Percentiles rank a stretch among this genome's conserved stretches.
Evolutionary conservation across 1,140 invertebrate genomes (phyloP).

Genomic region (Halictus rubicundus): DNA sequence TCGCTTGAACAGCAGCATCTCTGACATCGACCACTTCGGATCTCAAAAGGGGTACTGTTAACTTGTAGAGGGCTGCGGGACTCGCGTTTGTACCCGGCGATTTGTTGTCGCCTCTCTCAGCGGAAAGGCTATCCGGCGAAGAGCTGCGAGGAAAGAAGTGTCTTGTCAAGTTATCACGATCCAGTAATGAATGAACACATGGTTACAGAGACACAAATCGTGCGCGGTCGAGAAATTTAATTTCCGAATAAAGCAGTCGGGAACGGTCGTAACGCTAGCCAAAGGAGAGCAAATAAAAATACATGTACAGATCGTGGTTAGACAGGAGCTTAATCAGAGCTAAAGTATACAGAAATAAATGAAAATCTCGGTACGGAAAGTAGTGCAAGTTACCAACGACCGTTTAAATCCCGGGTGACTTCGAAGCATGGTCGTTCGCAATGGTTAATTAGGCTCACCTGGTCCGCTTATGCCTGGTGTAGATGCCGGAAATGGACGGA

Average conservation of each 20-base stretch:
- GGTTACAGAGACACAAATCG: constrained; percentile 21
- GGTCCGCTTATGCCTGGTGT: constrained; percentile 82
- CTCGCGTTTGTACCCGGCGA: constrained; percentile 84
- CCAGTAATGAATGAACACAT: background rate
- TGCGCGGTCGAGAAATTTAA: constrained; percentile 36
- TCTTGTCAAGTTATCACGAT: background rate
- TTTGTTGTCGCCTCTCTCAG: constrained; percentile 87
- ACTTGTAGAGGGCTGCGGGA: constrained; percentile 93
- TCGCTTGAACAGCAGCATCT: constrained; percentile 94
- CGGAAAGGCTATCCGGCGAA: constrained; percentile 91
- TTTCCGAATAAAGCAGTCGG: constrained; percentile 51
- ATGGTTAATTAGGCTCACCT: constrained; percentile 79
- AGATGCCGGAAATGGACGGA: constrained; percentile 81
- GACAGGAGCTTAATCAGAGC: constrained; percentile 42
- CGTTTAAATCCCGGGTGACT: constrained; percentile 66
- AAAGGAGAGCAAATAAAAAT: constrained; percentile 39
- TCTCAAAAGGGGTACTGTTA: constrained; percentile 92
- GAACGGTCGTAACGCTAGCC: constrained; percentile 63
- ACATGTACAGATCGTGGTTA: constrained; percentile 46
- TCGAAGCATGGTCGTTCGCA: constrained; percentile 59
- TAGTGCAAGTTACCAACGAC: constrained; percentile 67
- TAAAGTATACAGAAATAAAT: constrained; percentile 36
- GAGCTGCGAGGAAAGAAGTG: constrained; percentile 82
- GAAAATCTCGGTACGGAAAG: constrained; percentile 16
- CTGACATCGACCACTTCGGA: constrained; percentile 96